A percentile compares a stretch with the other conserved stretches of the same genome.
phyloP scores from a whole-genome alignment of 2,113 vertebrate genomes.

The Chlorodrepanis virens region DNA sequence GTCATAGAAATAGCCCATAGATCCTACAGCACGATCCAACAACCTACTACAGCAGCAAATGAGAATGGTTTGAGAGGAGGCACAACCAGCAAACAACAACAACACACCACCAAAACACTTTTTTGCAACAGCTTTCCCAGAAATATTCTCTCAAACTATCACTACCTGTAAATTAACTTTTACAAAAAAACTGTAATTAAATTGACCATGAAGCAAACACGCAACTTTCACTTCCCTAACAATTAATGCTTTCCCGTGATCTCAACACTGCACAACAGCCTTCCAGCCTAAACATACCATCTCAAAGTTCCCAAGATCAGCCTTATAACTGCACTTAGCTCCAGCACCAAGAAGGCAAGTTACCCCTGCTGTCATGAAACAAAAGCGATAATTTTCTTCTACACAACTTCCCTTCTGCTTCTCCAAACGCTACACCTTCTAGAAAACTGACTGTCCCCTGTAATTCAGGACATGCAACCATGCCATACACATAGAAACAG shows the following conservation, averaged over 20 bases:
- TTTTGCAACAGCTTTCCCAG: neutral
- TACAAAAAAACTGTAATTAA: neutral
- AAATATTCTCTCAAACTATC: neutral
- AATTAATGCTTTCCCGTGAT: neutral
- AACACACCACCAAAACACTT: neutral
- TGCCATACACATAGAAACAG: neutral
- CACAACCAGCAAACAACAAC: neutral
- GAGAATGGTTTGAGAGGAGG: neutral
- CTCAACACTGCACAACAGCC: neutral
- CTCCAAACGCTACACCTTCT: neutral
- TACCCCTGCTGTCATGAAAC: neutral
- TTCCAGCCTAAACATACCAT: neutral
- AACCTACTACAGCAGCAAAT: neutral
- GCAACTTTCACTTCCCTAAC: neutral
- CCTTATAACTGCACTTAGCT: neutral
- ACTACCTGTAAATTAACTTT: neutral
- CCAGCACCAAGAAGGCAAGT: neutral
- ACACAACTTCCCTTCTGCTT: neutral
- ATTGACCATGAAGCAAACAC: neutral
- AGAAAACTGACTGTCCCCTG: neutral
- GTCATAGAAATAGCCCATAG: accelerated
- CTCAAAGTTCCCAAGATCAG: neutral
- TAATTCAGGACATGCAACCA: neutral
- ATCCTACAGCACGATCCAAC: neutral
- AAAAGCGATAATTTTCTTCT: neutral